Evolutionary conservation across 2,113 vertebrate species (phyloP), one percentile per base, ranked within the genome.

Genomic region (Notiomystis cincta): DNA sequence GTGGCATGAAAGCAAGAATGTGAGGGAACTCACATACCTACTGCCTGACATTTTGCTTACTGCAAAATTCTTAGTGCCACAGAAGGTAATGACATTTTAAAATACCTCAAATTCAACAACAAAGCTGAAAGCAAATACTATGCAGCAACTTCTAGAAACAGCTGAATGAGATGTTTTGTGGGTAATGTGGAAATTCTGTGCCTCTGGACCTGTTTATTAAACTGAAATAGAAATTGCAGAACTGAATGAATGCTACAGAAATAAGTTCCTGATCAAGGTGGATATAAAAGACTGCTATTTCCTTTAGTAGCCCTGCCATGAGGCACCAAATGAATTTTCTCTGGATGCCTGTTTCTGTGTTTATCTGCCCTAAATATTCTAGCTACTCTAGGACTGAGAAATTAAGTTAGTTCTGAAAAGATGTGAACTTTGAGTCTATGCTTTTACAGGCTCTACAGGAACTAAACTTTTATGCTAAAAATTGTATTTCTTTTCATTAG

Each of bases 1-100:
- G 33, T 45, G 33, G 40, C 42, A 54, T n/a, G 58, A 71, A 96
- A 73, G 47, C 12, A 85, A 79, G 54, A 78, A 30, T 27, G 25
- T 67, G 71, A 88, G 51, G 22, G 66, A 95, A 83, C 66, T 93
- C 62, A 3, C 13, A 66, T 37, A 69, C 16, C 31, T 96, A 50
- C n/a, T 72, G 44, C 67, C 70, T 93, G 79, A 80, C 79, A 95
- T 96, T 96, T 92, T 91, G 84, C 91, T 94, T 94, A 83, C 60
- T 67, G 67, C 47, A 90, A 66, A 90, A 77, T 65, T 80, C 62
- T 37, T 58, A 66, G 33, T 86, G 85, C 51, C 40, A n/a, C 85
- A 78, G 79, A 90, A 95, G 31, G 82, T 72, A 91, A 96, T 77
- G 62, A 87, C 67, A 93, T 94, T 95, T 97, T 71, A 57, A 87